A percentile compares a stretch with the other conserved stretches of the same genome.
These are phyloP conservation scores for Serripes groenlandicus DNA, from an alignment of 2,888 invertebrate genomes.

Conservation along the genomic window DNA sequence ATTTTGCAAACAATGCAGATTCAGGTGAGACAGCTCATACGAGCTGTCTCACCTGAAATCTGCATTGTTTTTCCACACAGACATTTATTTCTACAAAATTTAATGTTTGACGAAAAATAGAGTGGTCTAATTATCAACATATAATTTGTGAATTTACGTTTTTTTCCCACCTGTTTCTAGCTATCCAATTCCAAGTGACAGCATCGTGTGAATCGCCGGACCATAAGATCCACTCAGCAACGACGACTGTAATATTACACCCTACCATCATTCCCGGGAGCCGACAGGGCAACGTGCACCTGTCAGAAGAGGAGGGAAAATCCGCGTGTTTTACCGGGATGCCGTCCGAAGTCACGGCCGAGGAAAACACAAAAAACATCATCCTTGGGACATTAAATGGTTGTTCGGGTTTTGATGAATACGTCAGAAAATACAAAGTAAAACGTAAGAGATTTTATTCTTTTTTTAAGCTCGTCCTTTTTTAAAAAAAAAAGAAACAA, in stretches of 20 bases:
- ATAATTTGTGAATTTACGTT: background rate
- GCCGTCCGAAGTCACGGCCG: conserved; percentile 25
- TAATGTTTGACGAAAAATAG: too few species aligned
- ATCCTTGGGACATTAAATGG: conserved; percentile 42
- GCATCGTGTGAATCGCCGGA: conserved; percentile 4
- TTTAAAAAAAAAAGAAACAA: too few species aligned
- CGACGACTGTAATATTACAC: background rate
- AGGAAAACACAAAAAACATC: conserved; percentile 46
- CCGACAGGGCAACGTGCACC: background rate
- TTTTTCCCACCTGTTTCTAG: background rate
- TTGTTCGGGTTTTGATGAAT: conserved; percentile 19
- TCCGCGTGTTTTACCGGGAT: conserved; percentile 38
- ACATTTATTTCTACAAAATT: too few species aligned
- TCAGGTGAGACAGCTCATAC: too few species aligned
- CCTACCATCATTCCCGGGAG: background rate
- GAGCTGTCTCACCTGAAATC: too few species aligned
- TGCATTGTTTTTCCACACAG: too few species aligned
- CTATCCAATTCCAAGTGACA: conserved; percentile 11
- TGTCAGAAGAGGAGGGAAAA: background rate
- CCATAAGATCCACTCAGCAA: background rate
- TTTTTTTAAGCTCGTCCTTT: too few species aligned
- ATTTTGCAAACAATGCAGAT: too few species aligned
- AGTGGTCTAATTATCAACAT: background rate
- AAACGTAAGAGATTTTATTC: too few species aligned
- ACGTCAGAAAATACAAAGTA: conserved; percentile 31